These are phyloP conservation scores for Pogonocichla stellata DNA, from an alignment of 2,113 vertebrate genomes.

Conservation along the genomic window DNA sequence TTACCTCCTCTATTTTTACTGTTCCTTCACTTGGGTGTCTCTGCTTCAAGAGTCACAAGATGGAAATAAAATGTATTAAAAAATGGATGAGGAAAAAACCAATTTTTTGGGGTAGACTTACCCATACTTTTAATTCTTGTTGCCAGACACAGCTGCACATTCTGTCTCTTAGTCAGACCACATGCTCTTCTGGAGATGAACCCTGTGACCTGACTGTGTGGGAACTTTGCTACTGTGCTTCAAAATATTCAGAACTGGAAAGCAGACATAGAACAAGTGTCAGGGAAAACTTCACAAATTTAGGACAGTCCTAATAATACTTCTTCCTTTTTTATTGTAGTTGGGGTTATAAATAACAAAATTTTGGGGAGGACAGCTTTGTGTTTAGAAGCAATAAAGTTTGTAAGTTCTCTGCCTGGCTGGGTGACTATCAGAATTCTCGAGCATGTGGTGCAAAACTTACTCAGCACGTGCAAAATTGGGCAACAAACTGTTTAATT, in stretches of 20 bases:
- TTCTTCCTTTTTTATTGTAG: not conserved
- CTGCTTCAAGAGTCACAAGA: not conserved
- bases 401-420: not conserved
- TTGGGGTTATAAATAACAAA: not conserved
- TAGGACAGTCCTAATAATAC: not conserved
- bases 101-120: not conserved
- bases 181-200: not conserved
- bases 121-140: not conserved
- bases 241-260: not conserved
- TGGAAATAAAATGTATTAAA: not conserved
- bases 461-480: not conserved
- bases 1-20: not conserved
- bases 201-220: not conserved
- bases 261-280: not conserved
- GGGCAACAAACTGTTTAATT: not conserved
- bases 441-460: not conserved
- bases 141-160: not conserved
- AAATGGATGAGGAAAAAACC: not conserved
- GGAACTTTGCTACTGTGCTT: not conserved
- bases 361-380: not conserved
- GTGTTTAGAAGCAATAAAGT: not conserved
- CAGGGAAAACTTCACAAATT: not conserved
- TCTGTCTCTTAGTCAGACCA: not conserved
- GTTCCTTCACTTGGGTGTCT: not conserved
- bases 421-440: not conserved